Evolutionary conservation across 2,113 vertebrate species (phyloP).

Genomic region (Salvelinus fontinalis): DNA sequence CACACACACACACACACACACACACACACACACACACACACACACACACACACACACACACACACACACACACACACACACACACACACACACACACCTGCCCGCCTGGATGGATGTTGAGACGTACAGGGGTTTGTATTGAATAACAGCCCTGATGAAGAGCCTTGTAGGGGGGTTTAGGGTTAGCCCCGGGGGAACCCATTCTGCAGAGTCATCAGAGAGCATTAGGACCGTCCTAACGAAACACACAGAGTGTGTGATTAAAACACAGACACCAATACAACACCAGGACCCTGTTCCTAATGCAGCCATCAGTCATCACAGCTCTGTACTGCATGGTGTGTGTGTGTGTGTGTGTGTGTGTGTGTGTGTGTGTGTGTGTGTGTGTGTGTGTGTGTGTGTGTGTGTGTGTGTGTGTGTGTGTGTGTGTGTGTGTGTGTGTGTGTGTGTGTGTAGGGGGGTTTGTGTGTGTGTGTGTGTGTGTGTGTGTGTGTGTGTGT

Average conservation of each 20-base stretch:
- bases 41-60: no score
- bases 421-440: not conserved
- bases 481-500: no score
- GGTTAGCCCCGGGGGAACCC: slow-evolving; percentile 27
- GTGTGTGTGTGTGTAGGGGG: rapidly evolving
- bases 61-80: not conserved
- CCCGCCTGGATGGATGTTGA: slow-evolving; percentile 15
- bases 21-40: no score
- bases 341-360: slow-evolving; percentile 29
- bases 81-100: slow-evolving; percentile 62
- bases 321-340: slow-evolving; percentile 29
- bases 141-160: slow-evolving; percentile 43
- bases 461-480: no score
- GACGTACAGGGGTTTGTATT: slow-evolving; percentile 16
- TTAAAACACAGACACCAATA: slow-evolving; percentile 68
- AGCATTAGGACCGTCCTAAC: slow-evolving; percentile 61
- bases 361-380: not conserved
- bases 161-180: slow-evolving; percentile 29
- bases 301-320: slow-evolving; percentile 57
- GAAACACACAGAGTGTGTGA: slow-evolving; percentile 70
- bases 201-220: slow-evolving; percentile 59
- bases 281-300: slow-evolving; percentile 39
- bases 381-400: no score
- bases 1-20: no score
- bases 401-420: not conserved